Conservation (phyloP, 1,140 invertebrate genomes). For the Trichonephila clavata region DNA sequence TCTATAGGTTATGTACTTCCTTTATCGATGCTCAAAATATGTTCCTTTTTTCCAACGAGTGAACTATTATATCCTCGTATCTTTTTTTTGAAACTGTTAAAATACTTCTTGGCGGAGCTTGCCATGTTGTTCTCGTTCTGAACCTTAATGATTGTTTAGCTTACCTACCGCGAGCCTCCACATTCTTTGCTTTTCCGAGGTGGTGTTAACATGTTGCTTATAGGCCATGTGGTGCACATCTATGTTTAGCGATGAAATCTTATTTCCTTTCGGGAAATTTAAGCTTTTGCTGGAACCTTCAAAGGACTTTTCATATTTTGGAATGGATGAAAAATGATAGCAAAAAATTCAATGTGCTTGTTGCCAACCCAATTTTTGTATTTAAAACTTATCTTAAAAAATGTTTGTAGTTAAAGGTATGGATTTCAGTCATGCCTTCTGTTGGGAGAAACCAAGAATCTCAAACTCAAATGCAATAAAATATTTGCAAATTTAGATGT, state of each 20-base stretch:
- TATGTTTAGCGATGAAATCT: background rate
- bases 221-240: background rate
- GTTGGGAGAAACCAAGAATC: no score
- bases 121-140: background rate
- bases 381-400: no score
- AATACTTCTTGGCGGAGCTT: background rate
- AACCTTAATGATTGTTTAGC: constrained; percentile 32
- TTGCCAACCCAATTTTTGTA: no score
- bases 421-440: no score
- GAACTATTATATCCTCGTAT: background rate
- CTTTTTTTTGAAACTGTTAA: background rate
- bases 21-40: background rate
- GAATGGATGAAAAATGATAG: no score
- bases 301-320: background rate
- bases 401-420: no score
- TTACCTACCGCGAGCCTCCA: background rate
- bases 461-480: no score
- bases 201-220: background rate
- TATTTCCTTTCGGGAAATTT: constrained; percentile 1
- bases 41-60: background rate
- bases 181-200: background rate
- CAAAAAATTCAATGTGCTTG: no score
- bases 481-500: no score
- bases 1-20: background rate
- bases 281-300: background rate